Conservation (phyloP, 1,140 invertebrate species). For the Drosophila nigrodunni region DNA sequence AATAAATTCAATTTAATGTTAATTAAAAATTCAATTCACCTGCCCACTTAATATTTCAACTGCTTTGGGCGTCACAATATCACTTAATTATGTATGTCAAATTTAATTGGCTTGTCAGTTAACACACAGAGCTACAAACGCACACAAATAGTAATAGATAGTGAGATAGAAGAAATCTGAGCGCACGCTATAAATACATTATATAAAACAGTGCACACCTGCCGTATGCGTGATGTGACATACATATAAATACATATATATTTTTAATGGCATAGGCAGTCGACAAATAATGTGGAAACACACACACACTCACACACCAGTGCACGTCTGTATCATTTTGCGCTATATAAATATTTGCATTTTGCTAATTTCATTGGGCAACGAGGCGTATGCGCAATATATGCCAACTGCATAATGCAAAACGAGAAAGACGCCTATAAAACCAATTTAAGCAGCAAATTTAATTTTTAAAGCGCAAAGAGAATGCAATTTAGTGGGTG, state of each 20-base stretch:
- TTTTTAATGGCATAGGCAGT: constrained; percentile 21
- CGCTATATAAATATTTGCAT: constrained; percentile 67
- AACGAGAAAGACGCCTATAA: constrained; percentile 1
- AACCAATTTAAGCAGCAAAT: constrained; percentile 28
- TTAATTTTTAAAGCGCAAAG: constrained; percentile 61
- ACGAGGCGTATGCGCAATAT: constrained; percentile 47
- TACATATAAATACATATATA: constrained; percentile 23
- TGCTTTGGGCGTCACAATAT: constrained; percentile 48
- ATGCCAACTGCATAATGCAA: constrained; percentile 20
- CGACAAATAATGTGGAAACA: constrained; percentile 9
- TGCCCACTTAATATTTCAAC: constrained; percentile 50
- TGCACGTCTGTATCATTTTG: constrained; percentile 49
- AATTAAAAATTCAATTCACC: constrained; percentile 75
- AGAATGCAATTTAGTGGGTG: neutral
- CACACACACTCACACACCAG: neutral
- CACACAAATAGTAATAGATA: constrained; percentile 23
- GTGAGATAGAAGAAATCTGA: constrained; percentile 21
- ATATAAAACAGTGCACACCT: constrained; percentile 56
- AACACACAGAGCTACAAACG: constrained; percentile 12
- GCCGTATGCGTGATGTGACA: constrained; percentile 57
- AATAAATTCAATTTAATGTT: constrained; percentile 50
- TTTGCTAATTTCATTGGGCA: constrained; percentile 60
- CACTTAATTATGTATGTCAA: constrained; percentile 81
- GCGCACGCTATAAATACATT: constrained; percentile 73
- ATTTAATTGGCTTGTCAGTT: constrained; percentile 80